Evolutionary conservation across 2,888 invertebrate species (phyloP), one percentile per base, ranked within the genome.

Genomic region (Rhagium mordax): DNA sequence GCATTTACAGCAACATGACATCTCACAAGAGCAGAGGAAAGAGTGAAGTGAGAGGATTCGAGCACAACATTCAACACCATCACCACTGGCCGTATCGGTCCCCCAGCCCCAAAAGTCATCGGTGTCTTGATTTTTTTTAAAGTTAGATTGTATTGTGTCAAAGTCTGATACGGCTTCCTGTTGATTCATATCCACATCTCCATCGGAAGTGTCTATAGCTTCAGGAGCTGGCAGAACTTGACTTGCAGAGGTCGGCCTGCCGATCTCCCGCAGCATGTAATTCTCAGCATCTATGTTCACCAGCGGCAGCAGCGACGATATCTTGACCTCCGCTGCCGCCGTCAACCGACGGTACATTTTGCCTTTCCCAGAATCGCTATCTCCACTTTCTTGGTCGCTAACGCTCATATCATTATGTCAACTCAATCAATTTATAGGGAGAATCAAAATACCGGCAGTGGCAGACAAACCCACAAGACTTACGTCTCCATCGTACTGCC

Each of bases 1-100:
- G 87, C 91, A 91, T 89, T 90, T 90, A 88, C 91, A 91, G 87
- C 91, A 91, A 88, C 91, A 91, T 74, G 88, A 86, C 80, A 86
- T 82, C 76, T 86, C 86, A 85, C 89, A 89, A 75, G 87, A 86
- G 84, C 89, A 89, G 78, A 89, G 83, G 64, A 88, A 83, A 68
- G 85, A 83, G 81, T 89, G 89, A 82, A 88, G 88, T 78, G 89
- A 89, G 78, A 88, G 82, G 77, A 88, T 85, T 79, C 88, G 86
- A 81, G 89, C 88, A 85, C 89, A 89, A 78, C 82, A 79, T 75
- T 81, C 82, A 71, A 77, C 78, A 75, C 77, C 80, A 72, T 78
- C 78, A 70, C 83, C 82, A 80, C 82, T 77, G 72, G 73, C 71
- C 64, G 68, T 70, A 57, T 72, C 68, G 24, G 76, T 76, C 74